A percentile compares a stretch with the other conserved stretches of the same genome.
These are phyloP conservation scores for Labroides dimidiatus DNA, from an alignment of 2,797 vertebrate species.

Conservation along the genomic window DNA sequence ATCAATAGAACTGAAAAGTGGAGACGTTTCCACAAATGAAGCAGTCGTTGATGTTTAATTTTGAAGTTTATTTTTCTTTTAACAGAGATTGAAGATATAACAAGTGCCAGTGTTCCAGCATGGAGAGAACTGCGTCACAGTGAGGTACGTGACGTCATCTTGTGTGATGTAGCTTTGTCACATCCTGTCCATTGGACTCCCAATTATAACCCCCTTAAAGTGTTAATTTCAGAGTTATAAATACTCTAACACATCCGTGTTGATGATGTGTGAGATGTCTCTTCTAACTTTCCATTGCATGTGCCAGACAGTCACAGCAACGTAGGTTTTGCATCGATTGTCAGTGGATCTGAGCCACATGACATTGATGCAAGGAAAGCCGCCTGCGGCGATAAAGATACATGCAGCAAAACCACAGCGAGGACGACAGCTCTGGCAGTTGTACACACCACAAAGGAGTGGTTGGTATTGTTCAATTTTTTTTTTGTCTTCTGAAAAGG, in stretches of 20 bases:
- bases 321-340: constrained; percentile 64
- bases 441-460: constrained; percentile 3
- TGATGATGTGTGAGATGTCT: constrained; percentile 18
- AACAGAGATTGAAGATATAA: neutral
- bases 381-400: constrained; percentile 51
- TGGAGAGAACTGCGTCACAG: neutral
- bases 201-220: neutral
- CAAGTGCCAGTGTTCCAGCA: neutral
- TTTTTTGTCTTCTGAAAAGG: constrained; percentile 9
- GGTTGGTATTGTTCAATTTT: constrained; percentile 10
- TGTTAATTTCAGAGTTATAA: constrained; percentile 3
- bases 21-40: neutral
- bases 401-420: constrained; percentile 21
- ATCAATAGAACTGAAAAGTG: neutral
- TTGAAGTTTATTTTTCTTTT: neutral
- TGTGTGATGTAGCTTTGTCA: neutral
- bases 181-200: neutral
- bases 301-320: constrained; percentile 56
- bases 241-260: constrained; percentile 16
- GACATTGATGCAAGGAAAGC: constrained; percentile 70
- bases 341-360: constrained; percentile 54
- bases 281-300: constrained; percentile 70
- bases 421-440: constrained; percentile 1
- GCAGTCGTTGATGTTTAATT: neutral
- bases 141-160: neutral